phyloP scores from a whole-genome alignment of 2,888 invertebrate species.

The Drosophila melanosoma region DNA sequence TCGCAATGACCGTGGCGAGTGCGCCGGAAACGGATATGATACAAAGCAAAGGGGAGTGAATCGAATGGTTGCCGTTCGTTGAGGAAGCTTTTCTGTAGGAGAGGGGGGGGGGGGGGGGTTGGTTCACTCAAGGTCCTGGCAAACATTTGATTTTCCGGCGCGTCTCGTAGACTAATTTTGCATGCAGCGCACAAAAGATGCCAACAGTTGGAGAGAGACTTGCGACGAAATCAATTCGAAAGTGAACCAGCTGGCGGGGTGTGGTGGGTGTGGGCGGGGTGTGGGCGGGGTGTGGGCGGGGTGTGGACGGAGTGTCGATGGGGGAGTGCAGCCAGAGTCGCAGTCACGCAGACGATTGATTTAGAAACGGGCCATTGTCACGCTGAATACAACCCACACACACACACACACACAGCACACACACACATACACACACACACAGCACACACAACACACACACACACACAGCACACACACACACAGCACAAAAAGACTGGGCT shows the following conservation, averaged over 20 bases:
- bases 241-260: background rate
- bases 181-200: constrained; percentile 72
- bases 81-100: background rate
- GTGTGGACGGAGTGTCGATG: background rate
- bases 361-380: constrained; percentile 74
- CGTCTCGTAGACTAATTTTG: constrained; percentile 65
- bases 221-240: constrained; percentile 42
- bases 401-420: constrained; percentile 10
- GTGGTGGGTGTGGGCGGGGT: too few species aligned
- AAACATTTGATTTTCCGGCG: constrained; percentile 71
- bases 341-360: constrained; percentile 78
- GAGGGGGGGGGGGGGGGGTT: background rate
- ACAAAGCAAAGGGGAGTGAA: constrained; percentile 30
- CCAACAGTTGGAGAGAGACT: constrained; percentile 16
- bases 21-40: constrained; percentile 67
- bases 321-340: constrained; percentile 7
- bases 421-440: constrained; percentile 30
- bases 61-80: background rate
- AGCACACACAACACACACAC: too few species aligned
- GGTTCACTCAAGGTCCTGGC: constrained; percentile 63
- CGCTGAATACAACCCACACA: constrained; percentile 59
- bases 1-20: constrained; percentile 55
- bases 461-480: background rate
- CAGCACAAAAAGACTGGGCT: constrained; percentile 27
- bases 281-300: background rate